Conservation (phyloP, 2,797 vertebrate genomes). For the Dendrocincla fuliginosa region DNA sequence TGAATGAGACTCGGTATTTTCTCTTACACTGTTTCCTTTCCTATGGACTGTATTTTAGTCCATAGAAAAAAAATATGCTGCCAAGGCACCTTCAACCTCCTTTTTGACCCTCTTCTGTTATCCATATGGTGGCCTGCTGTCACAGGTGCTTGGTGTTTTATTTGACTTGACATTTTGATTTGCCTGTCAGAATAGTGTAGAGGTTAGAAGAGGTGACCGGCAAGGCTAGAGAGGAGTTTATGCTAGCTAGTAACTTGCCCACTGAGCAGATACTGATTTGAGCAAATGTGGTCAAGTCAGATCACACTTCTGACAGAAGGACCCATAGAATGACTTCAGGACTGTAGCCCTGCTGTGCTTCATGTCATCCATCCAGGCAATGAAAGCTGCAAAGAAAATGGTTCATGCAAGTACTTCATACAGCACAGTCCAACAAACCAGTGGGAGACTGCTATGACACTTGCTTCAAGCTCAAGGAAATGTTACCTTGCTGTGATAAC, state of each 20-base stretch:
- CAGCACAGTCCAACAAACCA: background rate
- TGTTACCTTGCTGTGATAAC: background rate
- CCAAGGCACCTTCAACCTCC: background rate
- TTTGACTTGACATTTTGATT: background rate
- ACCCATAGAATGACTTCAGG: background rate
- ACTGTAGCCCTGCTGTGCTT: background rate
- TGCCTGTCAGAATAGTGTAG: background rate
- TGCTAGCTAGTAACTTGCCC: background rate
- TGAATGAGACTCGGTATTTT: background rate
- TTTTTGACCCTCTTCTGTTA: background rate
- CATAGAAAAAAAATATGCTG: background rate
- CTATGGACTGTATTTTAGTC: background rate
- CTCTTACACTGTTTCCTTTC: background rate
- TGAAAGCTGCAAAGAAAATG: background rate
- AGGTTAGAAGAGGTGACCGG: background rate
- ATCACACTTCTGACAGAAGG: background rate
- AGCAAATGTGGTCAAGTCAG: background rate
- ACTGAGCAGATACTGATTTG: accelerated
- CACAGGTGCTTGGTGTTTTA: background rate
- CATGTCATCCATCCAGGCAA: background rate
- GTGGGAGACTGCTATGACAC: background rate
- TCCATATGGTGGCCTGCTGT: background rate
- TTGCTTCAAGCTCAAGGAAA: background rate
- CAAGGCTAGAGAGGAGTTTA: background rate
- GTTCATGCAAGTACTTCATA: background rate